Conservation (phyloP, 2,113 vertebrate genomes). For the Halcyon malimbica region DNA sequence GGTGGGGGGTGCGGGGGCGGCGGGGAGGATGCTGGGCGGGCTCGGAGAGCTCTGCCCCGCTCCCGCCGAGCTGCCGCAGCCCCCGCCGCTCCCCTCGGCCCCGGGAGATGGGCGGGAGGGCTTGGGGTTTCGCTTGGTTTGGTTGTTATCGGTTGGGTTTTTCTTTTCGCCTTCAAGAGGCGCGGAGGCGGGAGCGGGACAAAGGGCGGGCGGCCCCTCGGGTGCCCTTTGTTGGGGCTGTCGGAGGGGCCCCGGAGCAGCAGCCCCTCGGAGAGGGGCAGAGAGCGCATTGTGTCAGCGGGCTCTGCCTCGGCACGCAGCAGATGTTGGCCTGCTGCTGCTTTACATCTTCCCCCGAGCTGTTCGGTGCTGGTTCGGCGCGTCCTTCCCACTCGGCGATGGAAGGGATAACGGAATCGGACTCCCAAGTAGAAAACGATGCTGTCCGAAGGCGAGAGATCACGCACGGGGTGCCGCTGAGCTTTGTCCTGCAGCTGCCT, state of each 20-base stretch:
- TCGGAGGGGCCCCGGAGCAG: slow-evolving; percentile 8
- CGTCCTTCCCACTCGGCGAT: background rate
- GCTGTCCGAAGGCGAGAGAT: too few relatives aligned
- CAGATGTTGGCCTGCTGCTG: slow-evolving; percentile 46
- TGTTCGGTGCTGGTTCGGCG: background rate
- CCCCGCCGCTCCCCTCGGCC: background rate
- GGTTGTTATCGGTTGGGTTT: too few relatives aligned
- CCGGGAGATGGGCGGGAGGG: background rate
- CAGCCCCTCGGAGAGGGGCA: background rate
- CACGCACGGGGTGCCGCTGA: too few relatives aligned
- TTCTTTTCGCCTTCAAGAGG: background rate
- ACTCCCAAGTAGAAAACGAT: too few relatives aligned
- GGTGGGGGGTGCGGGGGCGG: too few relatives aligned
- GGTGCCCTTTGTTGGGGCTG: slow-evolving; percentile 30
- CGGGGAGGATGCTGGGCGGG: background rate
- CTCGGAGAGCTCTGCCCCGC: background rate
- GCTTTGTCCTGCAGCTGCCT: too few relatives aligned
- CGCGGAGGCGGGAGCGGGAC: background rate
- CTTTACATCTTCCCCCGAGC: background rate
- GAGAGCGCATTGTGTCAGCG: slow-evolving; percentile 16
- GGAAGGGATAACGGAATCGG: too few relatives aligned
- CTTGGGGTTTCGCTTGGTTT: too few relatives aligned
- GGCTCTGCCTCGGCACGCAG: background rate
- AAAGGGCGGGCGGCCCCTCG: background rate
- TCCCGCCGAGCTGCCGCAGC: background rate